Evolutionary conservation across 2,797 vertebrate genomes (phyloP).

Genomic region (Allobates femoralis): DNA sequence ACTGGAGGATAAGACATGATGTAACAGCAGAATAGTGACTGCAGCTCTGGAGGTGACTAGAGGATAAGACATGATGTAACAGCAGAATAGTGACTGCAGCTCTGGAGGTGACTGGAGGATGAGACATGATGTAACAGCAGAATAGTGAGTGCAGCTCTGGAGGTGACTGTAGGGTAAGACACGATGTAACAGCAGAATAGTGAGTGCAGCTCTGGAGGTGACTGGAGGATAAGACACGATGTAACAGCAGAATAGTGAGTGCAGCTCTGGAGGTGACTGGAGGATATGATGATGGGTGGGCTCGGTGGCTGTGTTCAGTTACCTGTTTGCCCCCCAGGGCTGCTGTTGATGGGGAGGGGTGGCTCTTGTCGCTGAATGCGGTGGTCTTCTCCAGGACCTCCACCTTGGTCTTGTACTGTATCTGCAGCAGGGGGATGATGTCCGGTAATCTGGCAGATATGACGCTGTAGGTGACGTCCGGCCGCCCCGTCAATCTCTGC

Average conservation of each 20-base stretch:
- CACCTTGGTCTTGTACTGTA: slow-evolving; percentile 88
- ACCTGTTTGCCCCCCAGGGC: slow-evolving; percentile 81
- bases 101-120: background rate
- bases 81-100: background rate
- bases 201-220: slow-evolving; percentile 8
- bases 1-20: background rate
- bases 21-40: background rate
- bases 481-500: slow-evolving; percentile 90
- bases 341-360: slow-evolving; percentile 73
- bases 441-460: slow-evolving; percentile 90
- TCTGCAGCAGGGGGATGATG: slow-evolving; percentile 80
- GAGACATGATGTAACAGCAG: background rate
- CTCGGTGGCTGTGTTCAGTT: background rate
- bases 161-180: background rate
- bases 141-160: slow-evolving; percentile 5
- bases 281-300: background rate
- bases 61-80: background rate
- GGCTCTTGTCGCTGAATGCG: slow-evolving; percentile 73
- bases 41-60: background rate
- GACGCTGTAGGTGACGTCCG: slow-evolving; percentile 83
- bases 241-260: background rate
- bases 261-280: background rate
- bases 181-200: background rate
- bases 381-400: slow-evolving; percentile 80
- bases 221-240: background rate